phyloP scores from a whole-genome alignment of 2,113 vertebrate genomes.

The Chionodraco myersi region DNA sequence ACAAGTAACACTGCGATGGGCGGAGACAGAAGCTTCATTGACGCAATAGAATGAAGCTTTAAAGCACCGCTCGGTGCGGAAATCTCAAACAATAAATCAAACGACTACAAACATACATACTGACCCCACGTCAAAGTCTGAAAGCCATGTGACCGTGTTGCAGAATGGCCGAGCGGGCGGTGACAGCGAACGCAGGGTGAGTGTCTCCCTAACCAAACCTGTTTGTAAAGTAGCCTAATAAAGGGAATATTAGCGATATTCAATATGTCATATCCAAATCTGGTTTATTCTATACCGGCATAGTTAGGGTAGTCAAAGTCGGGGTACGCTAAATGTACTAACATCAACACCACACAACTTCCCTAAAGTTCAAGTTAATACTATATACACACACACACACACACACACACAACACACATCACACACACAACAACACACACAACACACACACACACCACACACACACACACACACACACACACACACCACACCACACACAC shows the following conservation, averaged over 20 bases:
- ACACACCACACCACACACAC: too few species aligned
- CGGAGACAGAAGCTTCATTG: not conserved
- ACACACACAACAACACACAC: too few species aligned
- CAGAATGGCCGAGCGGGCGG: constrained; percentile 73
- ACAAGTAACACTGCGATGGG: not conserved
- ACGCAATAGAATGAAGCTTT: accelerated
- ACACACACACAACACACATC: too few species aligned
- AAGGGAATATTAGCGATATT: accelerated
- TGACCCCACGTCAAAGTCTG: not conserved
- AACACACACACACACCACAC: too few species aligned
- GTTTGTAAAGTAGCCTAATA: not conserved
- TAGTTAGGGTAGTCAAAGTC: not conserved
- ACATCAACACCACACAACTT: too few species aligned
- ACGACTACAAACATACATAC: accelerated
- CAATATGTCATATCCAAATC: accelerated
- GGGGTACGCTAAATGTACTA: too few species aligned
- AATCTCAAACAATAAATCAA: not conserved
- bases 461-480: too few species aligned
- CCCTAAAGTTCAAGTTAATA: too few species aligned
- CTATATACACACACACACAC: too few species aligned
- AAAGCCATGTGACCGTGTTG: constrained; percentile 16
- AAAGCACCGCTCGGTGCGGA: not conserved
- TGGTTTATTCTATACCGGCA: not conserved
- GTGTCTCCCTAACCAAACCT: not conserved
- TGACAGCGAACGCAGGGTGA: constrained; percentile 57